Conservation (phyloP, 2,113 vertebrate species). For the Canis aureus region DNA sequence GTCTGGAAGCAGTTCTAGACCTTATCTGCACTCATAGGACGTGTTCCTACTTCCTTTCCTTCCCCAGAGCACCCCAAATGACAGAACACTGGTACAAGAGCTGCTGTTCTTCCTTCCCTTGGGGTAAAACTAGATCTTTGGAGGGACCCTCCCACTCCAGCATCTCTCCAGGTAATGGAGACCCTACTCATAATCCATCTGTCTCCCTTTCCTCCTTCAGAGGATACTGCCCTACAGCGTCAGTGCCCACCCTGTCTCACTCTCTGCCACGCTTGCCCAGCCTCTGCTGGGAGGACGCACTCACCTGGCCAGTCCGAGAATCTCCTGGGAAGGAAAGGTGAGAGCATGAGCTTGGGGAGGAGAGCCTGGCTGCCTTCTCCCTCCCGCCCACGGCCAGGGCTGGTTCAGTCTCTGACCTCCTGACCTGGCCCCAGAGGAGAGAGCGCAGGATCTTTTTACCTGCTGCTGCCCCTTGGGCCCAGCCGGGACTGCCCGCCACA, state of each 20-base stretch:
- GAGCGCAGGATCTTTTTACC: not conserved
- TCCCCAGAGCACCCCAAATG: not conserved
- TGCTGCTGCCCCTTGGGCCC: not conserved
- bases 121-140: not conserved
- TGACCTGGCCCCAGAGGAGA: not conserved
- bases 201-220: not conserved
- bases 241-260: not conserved
- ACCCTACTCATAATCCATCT: fast-evolving
- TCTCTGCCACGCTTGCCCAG: not conserved
- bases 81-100: not conserved
- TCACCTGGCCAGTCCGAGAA: constrained; percentile 83
- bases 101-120: not conserved
- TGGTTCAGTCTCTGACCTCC: not conserved
- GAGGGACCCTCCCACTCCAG: not conserved
- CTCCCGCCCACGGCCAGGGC: not conserved
- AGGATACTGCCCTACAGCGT: not conserved
- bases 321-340: constrained; percentile 84
- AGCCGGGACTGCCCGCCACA: not conserved
- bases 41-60: not conserved
- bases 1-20: not conserved
- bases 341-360: constrained; percentile 65
- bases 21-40: not conserved
- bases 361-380: not conserved
- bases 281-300: constrained; percentile 45
- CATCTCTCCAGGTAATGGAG: not conserved